Percentiles rank a stretch among this genome's conserved stretches.
These are phyloP conservation scores for Pyrrhosoma nymphula DNA, from an alignment of 2,888 invertebrate species.

Conservation along the genomic window DNA sequence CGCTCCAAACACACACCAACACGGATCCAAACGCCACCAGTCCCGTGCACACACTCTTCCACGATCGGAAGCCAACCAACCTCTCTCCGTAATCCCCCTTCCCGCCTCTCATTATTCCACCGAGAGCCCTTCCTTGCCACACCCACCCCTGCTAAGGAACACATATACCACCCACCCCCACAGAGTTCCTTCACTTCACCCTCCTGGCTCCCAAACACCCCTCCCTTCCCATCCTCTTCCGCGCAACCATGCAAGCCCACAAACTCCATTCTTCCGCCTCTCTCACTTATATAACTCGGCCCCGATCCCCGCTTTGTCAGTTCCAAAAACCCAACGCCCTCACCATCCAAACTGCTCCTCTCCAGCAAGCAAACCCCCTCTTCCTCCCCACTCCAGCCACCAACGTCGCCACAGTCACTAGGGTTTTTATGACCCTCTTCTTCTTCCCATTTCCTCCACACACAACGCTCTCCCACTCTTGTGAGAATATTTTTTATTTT, in stretches of 20 bases:
- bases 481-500: conserved; percentile 23
- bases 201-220: neutral
- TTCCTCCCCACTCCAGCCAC: neutral
- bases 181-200: too few species aligned
- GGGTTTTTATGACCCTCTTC: neutral
- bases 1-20: neutral
- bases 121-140: neutral
- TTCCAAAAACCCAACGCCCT: conserved; percentile 24
- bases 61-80: conserved; percentile 23
- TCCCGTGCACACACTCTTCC: neutral
- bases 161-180: neutral
- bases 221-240: neutral
- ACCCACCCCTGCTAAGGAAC: neutral
- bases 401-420: neutral
- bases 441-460: neutral
- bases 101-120: conserved; percentile 38
- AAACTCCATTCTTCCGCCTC: neutral
- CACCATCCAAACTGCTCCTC: neutral
- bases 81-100: conserved; percentile 31
- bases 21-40: neutral
- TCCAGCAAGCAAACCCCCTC: neutral
- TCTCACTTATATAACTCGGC: neutral
- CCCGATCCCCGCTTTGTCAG: neutral
- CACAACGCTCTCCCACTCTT: neutral
- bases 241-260: neutral